These are phyloP conservation scores for Numenius arquata DNA, from an alignment of 2,113 vertebrate genomes.

Conservation along the genomic window DNA sequence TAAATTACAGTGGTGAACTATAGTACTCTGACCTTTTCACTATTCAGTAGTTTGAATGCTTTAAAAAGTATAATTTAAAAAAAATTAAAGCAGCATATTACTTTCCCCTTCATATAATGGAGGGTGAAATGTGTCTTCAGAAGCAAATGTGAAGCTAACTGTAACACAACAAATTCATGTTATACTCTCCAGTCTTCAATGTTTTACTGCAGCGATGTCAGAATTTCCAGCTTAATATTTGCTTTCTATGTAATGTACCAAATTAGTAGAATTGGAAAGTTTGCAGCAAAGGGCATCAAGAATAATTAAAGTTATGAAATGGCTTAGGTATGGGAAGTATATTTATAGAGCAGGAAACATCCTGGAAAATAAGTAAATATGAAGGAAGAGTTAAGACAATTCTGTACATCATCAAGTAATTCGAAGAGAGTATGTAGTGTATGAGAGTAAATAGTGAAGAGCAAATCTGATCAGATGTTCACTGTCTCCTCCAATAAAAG, in stretches of 20 bases:
- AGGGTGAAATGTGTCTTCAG: background rate
- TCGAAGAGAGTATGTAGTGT: background rate
- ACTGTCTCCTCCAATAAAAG: background rate
- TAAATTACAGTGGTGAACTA: constrained; percentile 46
- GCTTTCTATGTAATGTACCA: background rate
- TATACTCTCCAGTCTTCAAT: background rate
- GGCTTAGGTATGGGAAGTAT: background rate
- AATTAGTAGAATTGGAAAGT: background rate
- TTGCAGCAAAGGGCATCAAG: background rate
- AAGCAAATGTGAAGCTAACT: background rate
- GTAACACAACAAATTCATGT: background rate
- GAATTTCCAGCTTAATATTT: background rate
- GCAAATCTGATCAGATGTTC: background rate
- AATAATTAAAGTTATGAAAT: background rate
- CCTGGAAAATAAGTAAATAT: background rate
- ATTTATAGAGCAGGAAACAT: background rate
- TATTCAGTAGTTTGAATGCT: constrained; percentile 59
- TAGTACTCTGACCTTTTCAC: constrained; percentile 63
- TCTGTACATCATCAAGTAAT: background rate
- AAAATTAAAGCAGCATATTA: constrained; percentile 51
- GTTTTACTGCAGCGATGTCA: background rate
- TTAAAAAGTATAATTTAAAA: constrained; percentile 64
- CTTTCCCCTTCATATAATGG: constrained; percentile 37
- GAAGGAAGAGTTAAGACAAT: background rate
- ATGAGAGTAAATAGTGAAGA: background rate